A percentile compares a stretch with the other conserved stretches of the same genome.
Conservation (phyloP, 2,797 vertebrate species). For the Phaenicophaeus curvirostris region DNA sequence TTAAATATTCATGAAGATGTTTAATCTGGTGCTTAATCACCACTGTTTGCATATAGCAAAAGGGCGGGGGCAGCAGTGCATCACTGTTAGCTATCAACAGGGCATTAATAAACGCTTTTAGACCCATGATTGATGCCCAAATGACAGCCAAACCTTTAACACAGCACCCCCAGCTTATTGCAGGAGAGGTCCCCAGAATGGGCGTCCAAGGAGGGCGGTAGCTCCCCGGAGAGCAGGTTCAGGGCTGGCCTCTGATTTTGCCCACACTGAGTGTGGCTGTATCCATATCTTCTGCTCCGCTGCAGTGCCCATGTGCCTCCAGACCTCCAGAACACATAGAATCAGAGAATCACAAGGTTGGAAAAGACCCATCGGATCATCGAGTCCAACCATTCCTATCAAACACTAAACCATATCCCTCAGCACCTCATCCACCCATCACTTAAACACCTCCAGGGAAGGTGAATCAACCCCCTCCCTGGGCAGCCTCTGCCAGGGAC, state of each 20-base stretch:
- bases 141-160: background rate
- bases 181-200: background rate
- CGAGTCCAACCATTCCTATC: too few species aligned
- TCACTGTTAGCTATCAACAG: conserved; percentile 71
- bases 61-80: conserved; percentile 67
- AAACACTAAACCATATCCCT: too few species aligned
- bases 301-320: rapidly evolving
- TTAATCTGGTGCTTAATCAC: conserved; percentile 99
- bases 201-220: background rate
- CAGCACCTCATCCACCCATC: too few species aligned
- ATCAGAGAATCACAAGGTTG: too few species aligned
- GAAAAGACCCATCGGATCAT: too few species aligned
- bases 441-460: too few species aligned
- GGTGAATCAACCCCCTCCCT: too few species aligned
- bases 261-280: rapidly evolving
- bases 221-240: background rate
- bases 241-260: background rate
- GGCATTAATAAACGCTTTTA: conserved; percentile 77
- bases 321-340: background rate
- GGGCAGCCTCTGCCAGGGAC: too few species aligned
- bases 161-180: background rate
- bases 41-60: conserved; percentile 84
- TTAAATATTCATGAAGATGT: conserved; percentile 98
- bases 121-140: conserved; percentile 57
- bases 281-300: background rate